Evolutionary conservation across 2,888 invertebrate genomes (phyloP), one percentile per base, ranked within the genome.

Genomic region (Erannis defoliaria): DNA sequence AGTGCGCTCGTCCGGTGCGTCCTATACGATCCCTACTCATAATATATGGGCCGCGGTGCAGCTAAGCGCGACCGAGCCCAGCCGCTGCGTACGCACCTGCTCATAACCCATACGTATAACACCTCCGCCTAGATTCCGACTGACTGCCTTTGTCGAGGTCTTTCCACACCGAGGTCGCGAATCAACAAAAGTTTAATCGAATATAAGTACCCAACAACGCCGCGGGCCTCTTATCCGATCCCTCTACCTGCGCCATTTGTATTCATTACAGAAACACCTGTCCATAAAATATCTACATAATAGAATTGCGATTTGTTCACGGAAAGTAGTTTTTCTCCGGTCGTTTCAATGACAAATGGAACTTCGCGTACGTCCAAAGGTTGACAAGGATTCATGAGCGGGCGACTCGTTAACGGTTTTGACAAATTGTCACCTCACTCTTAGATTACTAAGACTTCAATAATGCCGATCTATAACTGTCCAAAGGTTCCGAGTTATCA

Each of bases 31-130:
- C 62, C 70, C 70, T 80, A 80, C 82, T 80, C 80, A 80, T 83
- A 80, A 85, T 82, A 82, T 80, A 84, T 81, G 68, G 72, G 67
- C 67, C 60, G 67, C 68, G 61, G 62, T 72, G 71, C 71, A 67
- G 56, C 64, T 54, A 59, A 55, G 62, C 65, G 69, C 64, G 70
- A 63, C 67, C 64, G 40, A 57, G 60, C 62, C 60, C 59, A 56
- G 71, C 60, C 57, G 58, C 46, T n/a, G 23, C 54, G 37, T 43
- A 49, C 54, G 43, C 66, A 66, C 64, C 62, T 68, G 65, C 49
- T 46, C 55, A 43, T 60, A 45, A 59, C 40, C 55, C 67, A 59
- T 63, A 67, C 54, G 14, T 1, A 42, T 65, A 65, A 56, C 42
- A 63, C 62, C 68, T 63, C 64, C 38, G 55, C 60, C 40, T 56